Evolutionary conservation across 2,888 invertebrate species (phyloP), one percentile per base, ranked within the genome.

Genomic region (Drosophila koepferae): DNA sequence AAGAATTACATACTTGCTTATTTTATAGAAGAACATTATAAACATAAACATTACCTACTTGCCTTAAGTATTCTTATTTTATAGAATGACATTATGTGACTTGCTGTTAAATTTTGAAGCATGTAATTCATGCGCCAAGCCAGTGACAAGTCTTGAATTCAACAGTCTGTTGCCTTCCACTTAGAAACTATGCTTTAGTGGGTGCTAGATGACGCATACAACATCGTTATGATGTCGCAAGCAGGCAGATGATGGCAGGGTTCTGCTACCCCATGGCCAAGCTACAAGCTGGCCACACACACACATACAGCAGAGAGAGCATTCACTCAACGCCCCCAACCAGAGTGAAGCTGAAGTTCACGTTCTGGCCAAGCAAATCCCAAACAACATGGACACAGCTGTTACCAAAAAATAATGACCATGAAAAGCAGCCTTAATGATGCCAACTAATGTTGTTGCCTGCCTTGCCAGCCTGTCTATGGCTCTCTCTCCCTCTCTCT

Each of bases 391-490:
- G 90, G 89, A 74, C 91, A 82, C 92, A 92, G 91, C 86, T 92
- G 92, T 92, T 92, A 90, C 92, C 90, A 81, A 83, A 89, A 91
- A 91, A 91, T 92, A 92, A 92, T 92, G 92, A 91, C 92, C 91
- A 92, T 92, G 92, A 92, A 92, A 92, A 92, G 91, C 92, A 92
- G 90, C 91, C 92, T 92, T 92, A 92, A 92, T 92, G 92, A 92
- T 92, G 90, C 91, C 84, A 88, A 90, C 90, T 91, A 91, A 91
- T 91, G 91, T 86, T 85, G 79, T 60, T 72, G 49, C 58, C 34
- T 3, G 51, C 34, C 31, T 16, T 67, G n/a, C 14, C 18, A 31
- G 53, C 58, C 36, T 61, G 53, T 46, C 53, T 62, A 56, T 63
- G 38, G 28, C 23, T 36, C 0, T 1, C 51, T 18, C 18, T 9